Percentiles rank a stretch among this genome's conserved stretches.
Evolutionary conservation across 1,140 invertebrate genomes (phyloP).

Genomic region (Zaprionus africanus): DNA sequence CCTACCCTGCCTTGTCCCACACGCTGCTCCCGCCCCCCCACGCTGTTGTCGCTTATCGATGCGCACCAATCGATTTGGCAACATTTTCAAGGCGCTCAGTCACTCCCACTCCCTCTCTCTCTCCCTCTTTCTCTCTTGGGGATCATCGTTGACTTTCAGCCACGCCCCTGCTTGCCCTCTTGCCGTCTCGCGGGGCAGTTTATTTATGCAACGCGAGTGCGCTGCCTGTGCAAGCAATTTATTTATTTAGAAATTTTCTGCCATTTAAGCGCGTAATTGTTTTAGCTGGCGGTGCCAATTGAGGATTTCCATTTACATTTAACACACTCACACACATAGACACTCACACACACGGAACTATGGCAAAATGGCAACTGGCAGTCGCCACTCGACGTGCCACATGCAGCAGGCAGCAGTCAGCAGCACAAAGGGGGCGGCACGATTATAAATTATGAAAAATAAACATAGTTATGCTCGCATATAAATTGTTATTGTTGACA

Average conservation of each 20-base stretch:
- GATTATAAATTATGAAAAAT: conserved; percentile 71
- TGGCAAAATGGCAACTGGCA: conserved; percentile 15
- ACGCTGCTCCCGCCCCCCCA: not conserved
- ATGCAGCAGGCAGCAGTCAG: not conserved
- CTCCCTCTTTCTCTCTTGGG: not conserved
- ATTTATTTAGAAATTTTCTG: conserved; percentile 80
- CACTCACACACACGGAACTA: not conserved
- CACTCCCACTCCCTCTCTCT: not conserved
- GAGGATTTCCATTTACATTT: conserved; percentile 70
- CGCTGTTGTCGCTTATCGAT: conserved; percentile 27
- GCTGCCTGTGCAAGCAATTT: conserved; percentile 43
- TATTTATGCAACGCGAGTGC: conserved; percentile 39
- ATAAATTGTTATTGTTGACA: conserved; percentile 74
- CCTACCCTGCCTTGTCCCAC: too few relatives aligned
- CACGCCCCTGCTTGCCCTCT: not conserved
- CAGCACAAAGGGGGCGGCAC: not conserved
- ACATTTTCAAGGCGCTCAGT: conserved; percentile 13
- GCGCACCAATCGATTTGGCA: conserved; percentile 40
- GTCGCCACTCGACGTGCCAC: not conserved
- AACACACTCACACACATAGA: conserved; percentile 22
- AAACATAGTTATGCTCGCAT: conserved; percentile 55
- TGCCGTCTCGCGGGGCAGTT: not conserved
- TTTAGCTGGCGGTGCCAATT: conserved; percentile 56
- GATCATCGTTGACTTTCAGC: not conserved
- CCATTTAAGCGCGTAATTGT: conserved; percentile 77